A percentile compares a stretch with the other conserved stretches of the same genome.
Evolutionary conservation across 2,113 vertebrate genomes (phyloP).

Genomic region (Rhipidura dahli): DNA sequence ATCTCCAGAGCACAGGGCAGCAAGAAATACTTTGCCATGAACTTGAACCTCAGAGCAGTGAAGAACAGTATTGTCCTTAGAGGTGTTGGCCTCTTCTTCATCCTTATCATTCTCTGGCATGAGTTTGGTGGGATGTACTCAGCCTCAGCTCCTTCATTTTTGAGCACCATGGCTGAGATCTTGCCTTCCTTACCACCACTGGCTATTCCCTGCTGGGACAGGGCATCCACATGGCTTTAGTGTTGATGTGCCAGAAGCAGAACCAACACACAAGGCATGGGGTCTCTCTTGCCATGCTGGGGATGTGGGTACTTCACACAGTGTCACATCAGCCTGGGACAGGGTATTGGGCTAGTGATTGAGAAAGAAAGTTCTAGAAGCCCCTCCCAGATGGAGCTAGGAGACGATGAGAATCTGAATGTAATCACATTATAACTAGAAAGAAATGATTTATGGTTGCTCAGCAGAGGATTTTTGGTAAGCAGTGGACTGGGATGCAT

Average conservation of each 20-base stretch:
- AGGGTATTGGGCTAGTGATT: not conserved
- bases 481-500: not conserved
- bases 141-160: not conserved
- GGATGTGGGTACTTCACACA: not conserved
- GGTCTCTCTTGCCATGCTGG: not conserved
- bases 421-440: not conserved
- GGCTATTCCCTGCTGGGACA: not conserved
- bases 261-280: not conserved
- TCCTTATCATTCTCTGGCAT: not conserved
- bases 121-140: not conserved
- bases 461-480: not conserved
- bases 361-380: not conserved
- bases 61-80: not conserved
- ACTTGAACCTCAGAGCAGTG: not conserved
- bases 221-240: not conserved
- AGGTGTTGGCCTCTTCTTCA: not conserved
- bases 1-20: not conserved
- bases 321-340: not conserved
- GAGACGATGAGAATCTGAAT: not conserved
- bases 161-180: not conserved
- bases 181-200: not conserved
- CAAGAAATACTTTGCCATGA: not conserved
- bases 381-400: not conserved
- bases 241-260: not conserved
- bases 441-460: not conserved